These are phyloP conservation scores for Campoplex capitator DNA, from an alignment of 2,888 invertebrate genomes.

Conservation along the genomic window DNA sequence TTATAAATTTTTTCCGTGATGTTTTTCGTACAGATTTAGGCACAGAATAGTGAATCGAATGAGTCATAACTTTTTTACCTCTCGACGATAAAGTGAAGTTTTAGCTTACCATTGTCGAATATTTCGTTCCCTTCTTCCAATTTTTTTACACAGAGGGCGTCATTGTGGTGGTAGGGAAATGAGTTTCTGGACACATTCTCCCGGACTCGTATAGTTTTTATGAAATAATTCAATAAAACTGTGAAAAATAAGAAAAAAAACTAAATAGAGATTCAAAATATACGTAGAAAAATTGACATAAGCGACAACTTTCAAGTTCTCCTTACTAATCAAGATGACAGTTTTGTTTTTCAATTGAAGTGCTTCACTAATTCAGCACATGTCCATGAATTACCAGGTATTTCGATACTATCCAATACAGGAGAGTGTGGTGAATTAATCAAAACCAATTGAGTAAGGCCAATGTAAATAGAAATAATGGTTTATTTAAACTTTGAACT, in stretches of 20 bases:
- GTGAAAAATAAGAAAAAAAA: not conserved
- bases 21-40: not conserved
- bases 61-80: not conserved
- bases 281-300: not conserved
- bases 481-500: not conserved
- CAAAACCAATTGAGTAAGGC: not conserved
- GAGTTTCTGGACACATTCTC: not conserved
- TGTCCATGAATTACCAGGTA: not conserved
- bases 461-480: not conserved
- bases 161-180: not conserved
- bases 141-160: constrained; percentile 16
- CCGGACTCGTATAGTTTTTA: not conserved
- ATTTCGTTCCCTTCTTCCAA: not conserved
- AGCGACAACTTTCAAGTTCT: not conserved
- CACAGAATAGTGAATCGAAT: not conserved
- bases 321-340: not conserved
- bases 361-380: not conserved
- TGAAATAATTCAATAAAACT: not conserved
- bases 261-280: not conserved
- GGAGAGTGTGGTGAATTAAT: not conserved
- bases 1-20: not conserved
- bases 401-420: not conserved
- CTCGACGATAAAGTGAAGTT: not conserved
- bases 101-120: constrained; percentile 6
- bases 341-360: not conserved